A percentile compares a stretch with the other conserved stretches of the same genome.
These are phyloP conservation scores for Mallotus villosus DNA, from an alignment of 2,797 vertebrate genomes.

Conservation along the genomic window DNA sequence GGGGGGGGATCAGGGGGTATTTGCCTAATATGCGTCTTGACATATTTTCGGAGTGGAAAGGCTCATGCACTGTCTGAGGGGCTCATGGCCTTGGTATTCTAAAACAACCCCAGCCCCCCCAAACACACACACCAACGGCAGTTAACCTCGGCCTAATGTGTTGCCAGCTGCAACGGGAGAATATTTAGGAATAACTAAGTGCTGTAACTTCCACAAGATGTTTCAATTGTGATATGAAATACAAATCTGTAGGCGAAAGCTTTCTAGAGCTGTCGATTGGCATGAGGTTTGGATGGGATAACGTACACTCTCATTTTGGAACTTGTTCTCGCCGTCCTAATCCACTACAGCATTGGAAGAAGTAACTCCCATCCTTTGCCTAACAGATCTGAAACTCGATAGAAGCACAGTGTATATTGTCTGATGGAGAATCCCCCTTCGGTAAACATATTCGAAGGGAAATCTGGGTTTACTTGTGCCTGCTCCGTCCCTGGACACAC, in stretches of 20 bases:
- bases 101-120: conserved; percentile 33
- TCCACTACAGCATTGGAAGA: neutral
- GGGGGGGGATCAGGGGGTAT: conserved; percentile 15
- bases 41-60: conserved; percentile 45
- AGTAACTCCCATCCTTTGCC: neutral
- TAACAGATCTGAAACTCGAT: neutral
- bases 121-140: neutral
- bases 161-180: neutral
- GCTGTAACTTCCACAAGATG: no score
- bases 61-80: conserved; percentile 36
- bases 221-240: neutral
- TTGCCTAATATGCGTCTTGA: conserved; percentile 43
- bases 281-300: neutral
- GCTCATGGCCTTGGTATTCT: conserved; percentile 47
- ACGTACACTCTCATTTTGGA: neutral
- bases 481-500: conserved; percentile 7
- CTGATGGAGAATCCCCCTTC: conserved; percentile 28
- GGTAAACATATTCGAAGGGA: conserved; percentile 37
- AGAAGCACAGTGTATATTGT: conserved; percentile 10
- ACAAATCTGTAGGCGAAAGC: neutral
- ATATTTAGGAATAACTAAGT: neutral
- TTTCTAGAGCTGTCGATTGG: neutral
- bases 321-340: neutral
- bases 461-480: conserved; percentile 26
- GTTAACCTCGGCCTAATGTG: neutral